These are phyloP conservation scores for Bubo scandiacus DNA, from an alignment of 2,113 vertebrate species.

Conservation along the genomic window DNA sequence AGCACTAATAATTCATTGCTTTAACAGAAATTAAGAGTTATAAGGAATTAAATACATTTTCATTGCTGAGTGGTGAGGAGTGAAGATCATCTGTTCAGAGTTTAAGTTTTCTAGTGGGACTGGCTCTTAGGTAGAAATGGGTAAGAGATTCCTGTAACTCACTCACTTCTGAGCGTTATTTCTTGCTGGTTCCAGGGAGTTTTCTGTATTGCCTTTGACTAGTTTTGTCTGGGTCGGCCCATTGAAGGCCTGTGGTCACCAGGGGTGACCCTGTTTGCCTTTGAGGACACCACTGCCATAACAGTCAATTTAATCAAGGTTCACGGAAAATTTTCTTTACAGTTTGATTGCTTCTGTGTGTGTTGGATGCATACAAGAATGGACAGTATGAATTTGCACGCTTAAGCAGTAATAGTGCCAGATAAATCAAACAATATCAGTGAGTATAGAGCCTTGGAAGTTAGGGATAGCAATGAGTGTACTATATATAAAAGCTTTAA, in stretches of 20 bases:
- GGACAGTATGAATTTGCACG: not conserved
- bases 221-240: not conserved
- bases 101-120: not conserved
- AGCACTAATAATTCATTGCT: not conserved
- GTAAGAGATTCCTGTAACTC: not conserved
- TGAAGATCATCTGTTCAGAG: not conserved
- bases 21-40: not conserved
- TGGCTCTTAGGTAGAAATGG: not conserved
- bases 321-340: not conserved
- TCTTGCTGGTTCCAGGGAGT: not conserved
- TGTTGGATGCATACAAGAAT: not conserved
- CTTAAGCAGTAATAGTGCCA: not conserved
- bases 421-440: not conserved
- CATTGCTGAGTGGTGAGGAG: not conserved
- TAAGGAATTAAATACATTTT: not conserved
- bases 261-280: not conserved
- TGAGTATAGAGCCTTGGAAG: not conserved
- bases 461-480: not conserved
- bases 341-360: not conserved
- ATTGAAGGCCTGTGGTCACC: not conserved
- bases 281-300: not conserved
- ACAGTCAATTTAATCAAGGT: not conserved
- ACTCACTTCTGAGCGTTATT: not conserved
- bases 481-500: conserved; percentile 36
- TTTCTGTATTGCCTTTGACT: not conserved